Evolutionary conservation across 2,113 vertebrate genomes (phyloP), one percentile per base, ranked within the genome.

Genomic region (Psephotus haematonotus): DNA sequence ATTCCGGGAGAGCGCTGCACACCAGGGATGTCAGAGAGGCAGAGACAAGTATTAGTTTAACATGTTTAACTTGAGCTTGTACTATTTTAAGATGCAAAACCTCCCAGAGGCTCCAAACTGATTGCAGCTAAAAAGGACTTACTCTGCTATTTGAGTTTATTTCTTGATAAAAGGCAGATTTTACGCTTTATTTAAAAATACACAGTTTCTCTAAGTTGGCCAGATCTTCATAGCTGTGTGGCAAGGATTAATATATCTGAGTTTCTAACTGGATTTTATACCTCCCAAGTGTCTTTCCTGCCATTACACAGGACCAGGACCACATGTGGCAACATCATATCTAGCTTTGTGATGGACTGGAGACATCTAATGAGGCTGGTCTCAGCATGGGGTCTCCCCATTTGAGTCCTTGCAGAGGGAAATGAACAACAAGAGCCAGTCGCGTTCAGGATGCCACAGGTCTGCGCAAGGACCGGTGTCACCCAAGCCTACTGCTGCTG

Each of bases 401-500:
- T 39, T 15, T 25, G 70, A 52, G 20, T 37, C 59, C 46, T 83
- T 15, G 1, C 12, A 70, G 53, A 50, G 23, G 39, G 85, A 14
- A 72, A 31, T 7, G 28, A 41, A 10, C 39, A 57, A 35, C 2
- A 9, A 39, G 31, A 64, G 39, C 25, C 43, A 49, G 43, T 28
- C 15, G 12, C 33, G 13, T 76, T 70, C 44, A 82, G 44, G 41
- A 57, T 25, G 67, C 63, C 49, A 41, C 0, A 35, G 79, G 59
- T 37, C 46, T 64, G 50, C 1, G 1, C 4, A 57, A 80, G 67
- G n/a, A 41, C 23, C 0, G 2, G 19, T 25, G 31, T 44, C 39
- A 47, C n/a, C 10, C 0, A 0, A 13, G 25, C 13, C 16, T 35
- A 23, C 22, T 69, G 39, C 27, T 71, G 67, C 62, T 53, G 75